These are phyloP conservation scores for Porites cylindrica DNA, from an alignment of 92 coral and sea anemone species.

Conservation along the genomic window DNA sequence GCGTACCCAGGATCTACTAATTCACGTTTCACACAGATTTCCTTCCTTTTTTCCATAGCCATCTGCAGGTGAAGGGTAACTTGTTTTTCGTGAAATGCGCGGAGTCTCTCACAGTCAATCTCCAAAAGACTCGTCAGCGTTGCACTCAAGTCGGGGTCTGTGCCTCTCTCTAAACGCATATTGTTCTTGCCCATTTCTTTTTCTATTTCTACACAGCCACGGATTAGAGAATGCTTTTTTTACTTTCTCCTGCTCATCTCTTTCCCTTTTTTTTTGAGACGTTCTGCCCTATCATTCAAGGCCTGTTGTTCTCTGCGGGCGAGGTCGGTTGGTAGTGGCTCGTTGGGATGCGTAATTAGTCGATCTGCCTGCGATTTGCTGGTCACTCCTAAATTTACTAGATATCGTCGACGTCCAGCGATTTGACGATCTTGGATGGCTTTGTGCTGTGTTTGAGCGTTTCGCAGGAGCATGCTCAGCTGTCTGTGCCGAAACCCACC, in stretches of 20 bases:
- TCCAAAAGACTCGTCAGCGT: not conserved
- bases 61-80: not conserved
- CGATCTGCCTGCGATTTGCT: no score
- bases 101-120: conserved; percentile 6
- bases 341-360: not conserved
- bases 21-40: not conserved
- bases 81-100: not conserved
- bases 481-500: not conserved
- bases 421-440: not conserved
- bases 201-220: not conserved
- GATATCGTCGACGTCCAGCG: not conserved
- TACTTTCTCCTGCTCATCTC: not conserved
- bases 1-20: not conserved
- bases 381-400: not conserved
- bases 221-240: not conserved
- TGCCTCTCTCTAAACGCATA: not conserved
- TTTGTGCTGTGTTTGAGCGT: no score
- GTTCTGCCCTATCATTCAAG: not conserved
- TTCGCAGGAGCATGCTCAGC: not conserved
- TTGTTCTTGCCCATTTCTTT: not conserved
- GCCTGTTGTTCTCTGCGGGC: not conserved
- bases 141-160: not conserved
- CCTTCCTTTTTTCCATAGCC: not conserved
- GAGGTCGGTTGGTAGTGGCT: not conserved
- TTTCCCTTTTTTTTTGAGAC: not conserved